Percentiles rank a stretch among this genome's conserved stretches.
Conservation (phyloP, 2,113 vertebrate species). For the Albula glossodonta region DNA sequence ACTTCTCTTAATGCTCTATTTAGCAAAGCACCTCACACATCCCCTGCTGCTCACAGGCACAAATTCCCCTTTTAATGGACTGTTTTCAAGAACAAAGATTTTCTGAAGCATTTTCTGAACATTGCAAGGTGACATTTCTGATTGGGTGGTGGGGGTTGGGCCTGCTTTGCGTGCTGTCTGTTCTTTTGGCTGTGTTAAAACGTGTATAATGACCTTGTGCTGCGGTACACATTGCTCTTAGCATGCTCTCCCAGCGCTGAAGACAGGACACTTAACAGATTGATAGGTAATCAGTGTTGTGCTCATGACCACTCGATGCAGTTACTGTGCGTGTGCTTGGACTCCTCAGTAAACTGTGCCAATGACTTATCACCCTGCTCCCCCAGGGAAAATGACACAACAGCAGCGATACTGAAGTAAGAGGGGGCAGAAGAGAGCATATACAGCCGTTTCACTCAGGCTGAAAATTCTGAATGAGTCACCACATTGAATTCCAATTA, state of each 20-base stretch:
- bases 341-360: background rate
- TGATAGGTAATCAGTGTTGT: background rate
- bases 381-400: background rate
- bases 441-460: background rate
- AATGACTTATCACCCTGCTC: background rate
- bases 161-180: too few relatives aligned
- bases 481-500: background rate
- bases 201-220: background rate
- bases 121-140: background rate
- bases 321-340: background rate
- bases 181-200: too few relatives aligned
- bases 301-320: background rate
- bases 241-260: background rate
- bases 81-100: background rate
- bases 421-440: background rate
- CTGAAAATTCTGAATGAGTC: background rate
- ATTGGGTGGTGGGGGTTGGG: background rate
- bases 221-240: background rate
- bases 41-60: background rate
- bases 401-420: background rate
- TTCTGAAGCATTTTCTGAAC: background rate
- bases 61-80: background rate
- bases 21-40: background rate
- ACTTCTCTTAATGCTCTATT: conserved; percentile 4
- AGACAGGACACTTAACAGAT: background rate